Percentiles rank a stretch among this genome's conserved stretches.
phyloP scores from a whole-genome alignment of 2,113 vertebrate species.

The Callochromis pleurospilus region DNA sequence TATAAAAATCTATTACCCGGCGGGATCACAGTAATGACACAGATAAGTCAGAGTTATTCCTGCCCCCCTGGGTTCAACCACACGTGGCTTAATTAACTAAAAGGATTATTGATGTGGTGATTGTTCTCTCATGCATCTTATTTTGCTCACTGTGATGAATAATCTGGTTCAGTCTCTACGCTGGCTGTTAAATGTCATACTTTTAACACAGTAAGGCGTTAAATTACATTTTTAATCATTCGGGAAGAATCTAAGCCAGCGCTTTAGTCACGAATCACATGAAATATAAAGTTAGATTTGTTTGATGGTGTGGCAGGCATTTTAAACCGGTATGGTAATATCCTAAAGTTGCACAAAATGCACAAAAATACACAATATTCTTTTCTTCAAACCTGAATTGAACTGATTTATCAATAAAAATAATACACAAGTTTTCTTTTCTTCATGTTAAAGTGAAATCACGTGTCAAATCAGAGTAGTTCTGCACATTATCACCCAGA shows the following conservation, averaged over 20 bases:
- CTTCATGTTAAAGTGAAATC: neutral
- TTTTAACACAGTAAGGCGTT: neutral
- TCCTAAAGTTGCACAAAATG: neutral
- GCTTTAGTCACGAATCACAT: neutral
- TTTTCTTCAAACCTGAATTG: fast-evolving
- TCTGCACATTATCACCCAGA: neutral
- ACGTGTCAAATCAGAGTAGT: neutral
- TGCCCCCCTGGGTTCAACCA: neutral
- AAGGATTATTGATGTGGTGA: neutral
- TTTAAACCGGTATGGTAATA: neutral
- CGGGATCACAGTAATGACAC: neutral
- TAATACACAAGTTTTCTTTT: neutral
- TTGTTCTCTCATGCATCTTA: neutral
- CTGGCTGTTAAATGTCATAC: neutral
- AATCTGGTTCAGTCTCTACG: neutral
- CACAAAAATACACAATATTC: neutral
- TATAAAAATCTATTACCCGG: neutral
- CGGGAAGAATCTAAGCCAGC: fast-evolving
- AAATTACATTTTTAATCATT: neutral
- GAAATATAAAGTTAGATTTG: neutral
- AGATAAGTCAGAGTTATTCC: neutral
- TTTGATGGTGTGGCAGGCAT: neutral
- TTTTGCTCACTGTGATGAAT: neutral
- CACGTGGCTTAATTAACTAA: neutral
- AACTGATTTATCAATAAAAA: neutral